phyloP scores from a whole-genome alignment of 2,797 vertebrate genomes.

The Rhinophrynus dorsalis region DNA sequence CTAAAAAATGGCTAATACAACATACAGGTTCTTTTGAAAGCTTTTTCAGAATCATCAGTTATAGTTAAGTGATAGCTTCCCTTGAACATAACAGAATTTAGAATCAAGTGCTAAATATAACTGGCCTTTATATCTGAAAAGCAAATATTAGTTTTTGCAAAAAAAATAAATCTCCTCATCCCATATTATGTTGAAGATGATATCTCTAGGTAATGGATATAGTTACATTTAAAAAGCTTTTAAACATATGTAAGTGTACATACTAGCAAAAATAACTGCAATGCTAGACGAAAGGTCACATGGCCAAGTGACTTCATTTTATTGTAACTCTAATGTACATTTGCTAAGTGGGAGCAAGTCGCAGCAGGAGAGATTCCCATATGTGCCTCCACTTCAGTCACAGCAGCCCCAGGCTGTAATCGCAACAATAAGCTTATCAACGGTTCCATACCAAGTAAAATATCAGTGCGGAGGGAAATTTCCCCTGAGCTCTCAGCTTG shows the following conservation, averaged over 20 bases:
- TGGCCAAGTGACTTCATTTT: not conserved
- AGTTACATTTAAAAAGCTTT: not conserved
- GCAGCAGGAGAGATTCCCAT: not conserved
- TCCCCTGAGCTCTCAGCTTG: conserved; percentile 30
- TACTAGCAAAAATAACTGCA: not conserved
- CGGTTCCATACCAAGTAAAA: conserved; percentile 13
- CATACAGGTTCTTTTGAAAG: too few species aligned
- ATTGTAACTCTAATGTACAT: conserved; percentile 3
- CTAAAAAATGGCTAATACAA: too few species aligned
- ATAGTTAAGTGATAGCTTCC: too few species aligned
- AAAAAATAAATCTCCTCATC: too few species aligned
- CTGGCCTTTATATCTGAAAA: too few species aligned
- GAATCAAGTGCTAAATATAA: too few species aligned
- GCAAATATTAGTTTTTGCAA: too few species aligned
- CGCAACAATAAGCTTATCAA: conserved; percentile 16
- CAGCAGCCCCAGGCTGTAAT: conserved; percentile 19
- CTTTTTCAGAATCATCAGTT: too few species aligned
- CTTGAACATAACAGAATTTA: too few species aligned
- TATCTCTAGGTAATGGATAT: not conserved
- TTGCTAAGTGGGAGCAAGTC: not conserved
- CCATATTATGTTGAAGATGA: not conserved
- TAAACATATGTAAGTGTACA: not conserved
- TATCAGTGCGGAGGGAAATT: conserved; percentile 16
- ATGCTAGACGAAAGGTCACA: conserved; percentile 1
- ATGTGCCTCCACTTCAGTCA: not conserved